Evolutionary conservation across 2,888 invertebrate genomes (phyloP).

Genomic region (Drosophila koepferae): DNA sequence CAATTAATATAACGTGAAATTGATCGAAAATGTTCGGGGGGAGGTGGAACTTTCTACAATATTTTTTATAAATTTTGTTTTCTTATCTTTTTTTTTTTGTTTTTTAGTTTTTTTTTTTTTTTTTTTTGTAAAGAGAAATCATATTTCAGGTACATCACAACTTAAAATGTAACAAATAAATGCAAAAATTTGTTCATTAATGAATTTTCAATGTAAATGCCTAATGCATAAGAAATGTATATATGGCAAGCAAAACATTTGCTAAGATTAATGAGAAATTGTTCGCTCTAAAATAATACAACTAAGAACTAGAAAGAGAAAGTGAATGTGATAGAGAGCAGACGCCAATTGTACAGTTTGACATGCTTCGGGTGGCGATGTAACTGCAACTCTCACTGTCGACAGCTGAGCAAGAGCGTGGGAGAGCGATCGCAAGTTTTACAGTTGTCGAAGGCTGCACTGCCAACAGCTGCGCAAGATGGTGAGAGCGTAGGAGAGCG

Average conservation of each 20-base stretch:
- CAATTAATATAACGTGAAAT: constrained; percentile 62
- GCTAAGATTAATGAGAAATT: constrained; percentile 49
- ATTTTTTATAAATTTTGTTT: constrained; percentile 16
- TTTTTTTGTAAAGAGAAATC: constrained; percentile 77
- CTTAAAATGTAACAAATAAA: constrained; percentile 84
- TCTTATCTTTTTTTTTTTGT: constrained; percentile 42
- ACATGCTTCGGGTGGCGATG: constrained; percentile 75
- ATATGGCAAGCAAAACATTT: constrained; percentile 75
- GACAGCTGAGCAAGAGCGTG: no score
- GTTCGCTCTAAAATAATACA: constrained; percentile 7
- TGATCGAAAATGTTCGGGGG: constrained; percentile 46
- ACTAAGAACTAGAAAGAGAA: no score
- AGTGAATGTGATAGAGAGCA: neutral
- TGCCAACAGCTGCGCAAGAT: no score
- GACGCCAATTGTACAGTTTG: constrained; percentile 24
- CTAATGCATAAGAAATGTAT: constrained; percentile 53
- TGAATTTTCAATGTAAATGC: constrained; percentile 50
- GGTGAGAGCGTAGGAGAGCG: no score
- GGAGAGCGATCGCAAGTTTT: no score
- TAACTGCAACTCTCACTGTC: constrained; percentile 63
- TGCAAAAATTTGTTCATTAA: constrained; percentile 65
- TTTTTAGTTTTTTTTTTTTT: constrained; percentile 30
- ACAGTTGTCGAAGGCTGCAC: no score
- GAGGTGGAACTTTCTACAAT: constrained; percentile 30
- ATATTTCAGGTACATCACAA: constrained; percentile 85